A percentile compares a stretch with the other conserved stretches of the same genome.
phyloP scores from a whole-genome alignment of 2,888 invertebrate genomes.

The Ornithoptera alexandrae region DNA sequence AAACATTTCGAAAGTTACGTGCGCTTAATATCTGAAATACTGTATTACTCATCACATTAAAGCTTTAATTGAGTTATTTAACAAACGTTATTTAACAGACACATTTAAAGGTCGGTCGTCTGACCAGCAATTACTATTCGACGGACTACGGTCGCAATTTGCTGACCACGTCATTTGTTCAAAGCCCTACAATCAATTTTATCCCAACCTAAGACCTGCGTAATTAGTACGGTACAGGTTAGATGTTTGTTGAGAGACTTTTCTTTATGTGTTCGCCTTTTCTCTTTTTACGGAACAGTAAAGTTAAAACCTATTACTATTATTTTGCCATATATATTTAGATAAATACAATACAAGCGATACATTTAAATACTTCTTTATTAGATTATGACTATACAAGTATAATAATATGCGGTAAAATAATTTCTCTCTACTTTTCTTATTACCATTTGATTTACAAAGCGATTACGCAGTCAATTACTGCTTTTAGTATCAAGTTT shows the following conservation, averaged over 20 bases:
- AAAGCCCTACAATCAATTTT: constrained; percentile 28
- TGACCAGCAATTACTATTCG: constrained; percentile 29
- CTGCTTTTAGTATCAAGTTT: constrained; percentile 66
- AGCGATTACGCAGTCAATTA: constrained; percentile 54
- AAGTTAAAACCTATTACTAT: no score
- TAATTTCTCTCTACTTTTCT: no score
- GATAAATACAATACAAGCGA: no score
- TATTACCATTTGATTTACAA: constrained; percentile 32
- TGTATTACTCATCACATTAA: not conserved
- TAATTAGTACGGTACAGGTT: constrained; percentile 19
- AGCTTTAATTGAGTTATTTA: constrained; percentile 6
- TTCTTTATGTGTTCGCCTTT: not conserved
- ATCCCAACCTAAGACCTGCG: constrained; percentile 24
- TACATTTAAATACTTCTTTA: no score
- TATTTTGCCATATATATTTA: no score
- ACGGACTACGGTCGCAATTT: constrained; percentile 27
- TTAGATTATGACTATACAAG: no score
- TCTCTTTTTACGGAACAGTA: not conserved
- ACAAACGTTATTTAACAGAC: constrained; percentile 7
- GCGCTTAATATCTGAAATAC: not conserved
- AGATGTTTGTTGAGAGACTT: constrained; percentile 2
- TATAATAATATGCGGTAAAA: no score
- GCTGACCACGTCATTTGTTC: constrained; percentile 26
- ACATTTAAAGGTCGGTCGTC: constrained; percentile 30
- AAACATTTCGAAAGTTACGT: not conserved